Base-by-base conservation (phyloP, 2,113 vertebrate species). In the Gorilla gorilla region DNA sequence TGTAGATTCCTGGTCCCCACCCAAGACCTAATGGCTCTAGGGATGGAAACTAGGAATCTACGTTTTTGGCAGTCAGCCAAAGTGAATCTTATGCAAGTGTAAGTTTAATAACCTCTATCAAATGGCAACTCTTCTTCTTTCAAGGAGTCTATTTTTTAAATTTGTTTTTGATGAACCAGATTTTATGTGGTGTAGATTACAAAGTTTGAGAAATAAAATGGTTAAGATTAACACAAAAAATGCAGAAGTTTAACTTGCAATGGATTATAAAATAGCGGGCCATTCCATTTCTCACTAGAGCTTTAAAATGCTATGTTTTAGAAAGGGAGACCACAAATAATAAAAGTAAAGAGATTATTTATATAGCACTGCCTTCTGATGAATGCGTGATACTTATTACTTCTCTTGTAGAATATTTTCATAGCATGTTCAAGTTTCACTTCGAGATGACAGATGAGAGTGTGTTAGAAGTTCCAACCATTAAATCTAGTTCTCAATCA, bases 401-500 rank as follows among this genome's bases (percentile, higher is more conserved):
- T 93, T 90, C 64, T 30, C 13, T 72, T 73, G 30, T 50, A 14
- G 32, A 11, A 35, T 87, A 68, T 94, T 92, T 93, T 80, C 13
- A 59, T 43, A 82, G 90, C 17, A 61, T 50, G 40, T 76, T 95
- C 82, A 88, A 76, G 4, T 94, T 97, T 91, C 18, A 88, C 79
- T 95, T 76, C 61, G 25, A 90, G 45, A 96, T 48, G 9, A 64
- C 17, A 87, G 61, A 75, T 73, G 35, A 86, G 83, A 80, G 10
- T 13, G 22, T 89, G 10, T 89, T 81, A 45, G 75, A 94, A 89
- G 55, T 91, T 84, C 18, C 27, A 73, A 27, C 2, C 76, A 13
- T 38, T 43, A 94, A 48, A 94, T 45, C 14, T 76, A 83, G 45
- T 87, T 96, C 55, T 93, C 83, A 95, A 50, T 48, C 76, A 92